Evolutionary conservation across 2,888 invertebrate species (phyloP).

Genomic region (Coenonympha glycerion): DNA sequence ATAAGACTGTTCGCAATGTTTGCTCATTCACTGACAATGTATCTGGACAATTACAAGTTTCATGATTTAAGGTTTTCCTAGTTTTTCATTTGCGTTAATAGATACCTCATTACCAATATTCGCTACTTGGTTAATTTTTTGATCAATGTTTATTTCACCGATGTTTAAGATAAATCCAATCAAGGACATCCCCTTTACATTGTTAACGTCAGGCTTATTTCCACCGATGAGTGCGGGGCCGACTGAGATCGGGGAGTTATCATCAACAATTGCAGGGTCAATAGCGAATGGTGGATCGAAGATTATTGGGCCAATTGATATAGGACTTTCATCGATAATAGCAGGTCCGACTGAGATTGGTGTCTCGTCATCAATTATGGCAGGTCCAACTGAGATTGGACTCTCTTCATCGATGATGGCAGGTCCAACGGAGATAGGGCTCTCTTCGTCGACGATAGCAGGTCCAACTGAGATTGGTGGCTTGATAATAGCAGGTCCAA

Average conservation of each 20-base stretch:
- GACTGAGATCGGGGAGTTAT: constrained; percentile 3
- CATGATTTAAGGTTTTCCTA: background rate
- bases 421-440: constrained; percentile 22
- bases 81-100: background rate
- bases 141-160: background rate
- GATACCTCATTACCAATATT: background rate
- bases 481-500: background rate
- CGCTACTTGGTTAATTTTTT: background rate
- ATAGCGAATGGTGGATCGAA: too few relatives aligned
- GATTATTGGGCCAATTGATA: too few relatives aligned
- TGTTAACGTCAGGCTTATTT: background rate
- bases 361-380: constrained; percentile 18
- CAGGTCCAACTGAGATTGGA: constrained; percentile 20
- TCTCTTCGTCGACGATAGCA: constrained; percentile 13
- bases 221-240: constrained; percentile 9
- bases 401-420: constrained; percentile 6
- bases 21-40: too few relatives aligned
- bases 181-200: background rate
- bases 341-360: constrained; percentile 26
- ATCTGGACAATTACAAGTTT: background rate
- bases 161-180: background rate
- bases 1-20: too few relatives aligned
- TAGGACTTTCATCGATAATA: too few relatives aligned
- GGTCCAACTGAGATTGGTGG: constrained; percentile 20
- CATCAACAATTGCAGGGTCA: constrained; percentile 9